phyloP scores from a whole-genome alignment of 1,140 invertebrate species.

The Drosophila nigromelanica region DNA sequence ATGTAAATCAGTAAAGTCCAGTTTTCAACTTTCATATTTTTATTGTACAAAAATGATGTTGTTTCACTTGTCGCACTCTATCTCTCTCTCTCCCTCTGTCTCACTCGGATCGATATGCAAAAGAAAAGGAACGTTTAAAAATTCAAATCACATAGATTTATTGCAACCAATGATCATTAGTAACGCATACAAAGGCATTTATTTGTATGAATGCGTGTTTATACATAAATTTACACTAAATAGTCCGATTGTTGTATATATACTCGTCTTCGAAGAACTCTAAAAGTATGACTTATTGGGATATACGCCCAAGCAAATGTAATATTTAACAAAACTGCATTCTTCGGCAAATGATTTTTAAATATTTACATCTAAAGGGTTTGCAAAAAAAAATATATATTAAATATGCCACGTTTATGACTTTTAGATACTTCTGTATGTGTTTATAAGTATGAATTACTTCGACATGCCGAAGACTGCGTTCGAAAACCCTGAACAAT shows the following conservation, averaged over 20 bases:
- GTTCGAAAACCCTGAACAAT: slow-evolving; percentile 2
- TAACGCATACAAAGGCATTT: slow-evolving; percentile 44
- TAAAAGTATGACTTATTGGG: slow-evolving; percentile 22
- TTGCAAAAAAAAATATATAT: slow-evolving; percentile 3
- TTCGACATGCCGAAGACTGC: slow-evolving; percentile 18
- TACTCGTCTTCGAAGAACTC: slow-evolving; percentile 10
- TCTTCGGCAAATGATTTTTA: slow-evolving; percentile 9
- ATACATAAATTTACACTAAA: slow-evolving; percentile 34
- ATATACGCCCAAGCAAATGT: not conserved
- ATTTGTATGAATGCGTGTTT: slow-evolving; percentile 61
- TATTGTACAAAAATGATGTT: not conserved
- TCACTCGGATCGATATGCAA: slow-evolving; percentile 7
- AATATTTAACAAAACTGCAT: slow-evolving; percentile 7
- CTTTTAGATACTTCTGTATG: slow-evolving; percentile 20
- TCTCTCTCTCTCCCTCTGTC: not conserved
- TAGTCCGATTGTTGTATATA: slow-evolving; percentile 14
- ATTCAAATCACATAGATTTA: slow-evolving; percentile 61
- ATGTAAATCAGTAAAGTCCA: slow-evolving; percentile 37
- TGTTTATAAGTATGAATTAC: slow-evolving; percentile 13
- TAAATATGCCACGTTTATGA: not conserved
- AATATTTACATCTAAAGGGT: slow-evolving; percentile 40
- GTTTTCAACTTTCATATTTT: slow-evolving; percentile 26
- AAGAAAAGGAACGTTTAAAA: slow-evolving; percentile 1
- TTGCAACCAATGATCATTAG: slow-evolving; percentile 72
- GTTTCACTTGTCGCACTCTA: not conserved